These are phyloP conservation scores for Amyelois transitella DNA, from an alignment of 1,140 invertebrate genomes.

Conservation along the genomic window DNA sequence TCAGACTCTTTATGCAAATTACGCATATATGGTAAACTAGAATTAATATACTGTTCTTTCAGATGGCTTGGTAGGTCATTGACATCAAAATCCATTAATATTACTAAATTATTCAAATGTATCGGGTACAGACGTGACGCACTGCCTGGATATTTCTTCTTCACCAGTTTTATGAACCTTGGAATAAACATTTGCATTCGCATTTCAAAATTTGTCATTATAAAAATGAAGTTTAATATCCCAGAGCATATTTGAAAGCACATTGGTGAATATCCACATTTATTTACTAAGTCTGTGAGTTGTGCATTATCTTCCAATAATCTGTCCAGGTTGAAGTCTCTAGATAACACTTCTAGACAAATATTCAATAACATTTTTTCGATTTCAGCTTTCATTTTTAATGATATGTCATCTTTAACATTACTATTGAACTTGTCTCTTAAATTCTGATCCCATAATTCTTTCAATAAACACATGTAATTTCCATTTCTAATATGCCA, in stretches of 20 bases:
- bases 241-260: constrained; percentile 53
- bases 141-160: constrained; percentile 15
- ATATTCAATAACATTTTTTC: constrained; percentile 42
- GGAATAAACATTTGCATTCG: constrained; percentile 34
- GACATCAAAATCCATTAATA: constrained; percentile 47
- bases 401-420: constrained; percentile 30
- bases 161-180: constrained; percentile 36
- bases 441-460: constrained; percentile 20
- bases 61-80: constrained; percentile 18
- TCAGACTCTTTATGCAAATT: constrained; percentile 30
- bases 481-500: constrained; percentile 32
- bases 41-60: constrained; percentile 25
- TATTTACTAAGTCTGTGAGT: constrained; percentile 28
- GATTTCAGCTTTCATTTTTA: constrained; percentile 49
- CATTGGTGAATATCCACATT: constrained; percentile 28
- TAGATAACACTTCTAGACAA: constrained; percentile 22
- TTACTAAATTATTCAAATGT: constrained; percentile 30
- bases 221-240: constrained; percentile 47
- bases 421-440: constrained; percentile 9
- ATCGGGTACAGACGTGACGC: constrained; percentile 35
- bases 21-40: constrained; percentile 27
- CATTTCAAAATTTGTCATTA: constrained; percentile 37
- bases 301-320: constrained; percentile 20
- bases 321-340: constrained; percentile 18
- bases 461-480: constrained; percentile 25